These are phyloP conservation scores for Drosophila athabasca DNA, from an alignment of 1,140 invertebrate species.

Conservation along the genomic window DNA sequence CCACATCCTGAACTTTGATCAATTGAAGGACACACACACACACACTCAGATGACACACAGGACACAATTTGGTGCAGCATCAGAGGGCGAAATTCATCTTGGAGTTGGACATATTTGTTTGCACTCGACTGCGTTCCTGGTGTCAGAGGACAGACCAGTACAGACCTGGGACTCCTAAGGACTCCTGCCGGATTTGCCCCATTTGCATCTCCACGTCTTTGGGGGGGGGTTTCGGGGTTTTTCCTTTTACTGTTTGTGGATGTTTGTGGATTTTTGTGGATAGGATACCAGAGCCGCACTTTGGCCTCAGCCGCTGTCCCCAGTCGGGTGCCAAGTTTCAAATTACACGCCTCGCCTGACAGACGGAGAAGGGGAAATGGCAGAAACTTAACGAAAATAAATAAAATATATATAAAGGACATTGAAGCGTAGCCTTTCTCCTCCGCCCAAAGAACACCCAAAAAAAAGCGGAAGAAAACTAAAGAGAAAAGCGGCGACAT, in stretches of 20 bases:
- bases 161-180: no score
- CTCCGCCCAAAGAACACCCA: constrained; percentile 12
- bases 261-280: no score
- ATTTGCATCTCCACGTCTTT: constrained; percentile 24
- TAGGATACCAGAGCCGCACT: constrained; percentile 13
- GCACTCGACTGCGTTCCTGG: constrained; percentile 17
- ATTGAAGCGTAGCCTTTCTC: constrained; percentile 67
- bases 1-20: constrained; percentile 10
- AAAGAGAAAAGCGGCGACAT: constrained; percentile 43
- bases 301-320: not conserved
- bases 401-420: constrained; percentile 62
- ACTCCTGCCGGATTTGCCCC: not conserved
- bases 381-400: constrained; percentile 55
- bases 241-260: not conserved
- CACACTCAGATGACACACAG: no score
- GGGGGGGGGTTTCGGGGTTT: no score
- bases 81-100: constrained; percentile 16
- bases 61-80: no score
- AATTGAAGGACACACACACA: constrained; percentile 1
- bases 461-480: no score
- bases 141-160: not conserved
- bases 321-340: constrained; percentile 68
- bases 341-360: constrained; percentile 72
- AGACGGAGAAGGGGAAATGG: constrained; percentile 13
- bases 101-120: constrained; percentile 30